Conservation (phyloP, 2,797 vertebrate genomes). For the Yasuhikotakia modesta region DNA sequence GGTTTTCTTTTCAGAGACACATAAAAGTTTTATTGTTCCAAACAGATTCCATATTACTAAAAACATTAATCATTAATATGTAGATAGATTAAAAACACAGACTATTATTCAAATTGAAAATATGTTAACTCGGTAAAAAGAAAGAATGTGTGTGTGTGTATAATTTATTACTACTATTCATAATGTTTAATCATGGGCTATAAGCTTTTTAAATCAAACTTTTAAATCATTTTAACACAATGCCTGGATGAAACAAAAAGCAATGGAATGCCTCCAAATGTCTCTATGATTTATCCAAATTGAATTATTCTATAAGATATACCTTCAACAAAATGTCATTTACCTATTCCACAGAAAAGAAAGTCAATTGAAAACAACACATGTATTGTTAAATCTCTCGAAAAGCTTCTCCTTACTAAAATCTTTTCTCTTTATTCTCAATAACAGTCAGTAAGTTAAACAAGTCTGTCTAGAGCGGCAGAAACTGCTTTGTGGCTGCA, state of each 20-base stretch:
- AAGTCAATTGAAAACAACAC: neutral
- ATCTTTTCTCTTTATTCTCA: neutral
- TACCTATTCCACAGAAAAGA: neutral
- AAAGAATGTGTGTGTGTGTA: neutral
- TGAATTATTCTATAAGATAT: neutral
- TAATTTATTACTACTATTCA: neutral
- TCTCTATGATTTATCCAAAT: neutral
- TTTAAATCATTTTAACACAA: neutral
- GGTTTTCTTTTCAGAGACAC: neutral
- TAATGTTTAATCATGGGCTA: neutral
- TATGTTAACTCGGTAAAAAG: neutral
- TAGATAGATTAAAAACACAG: neutral
- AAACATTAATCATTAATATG: constrained; percentile 26
- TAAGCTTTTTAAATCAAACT: neutral
- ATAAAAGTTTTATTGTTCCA: neutral
- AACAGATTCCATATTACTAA: constrained; percentile 15
- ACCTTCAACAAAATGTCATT: neutral
- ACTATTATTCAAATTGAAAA: neutral
- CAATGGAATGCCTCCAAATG: neutral
- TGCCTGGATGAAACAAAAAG: neutral
- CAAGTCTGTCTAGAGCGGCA: neutral
- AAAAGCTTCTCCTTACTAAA: neutral
- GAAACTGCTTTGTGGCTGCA: constrained; percentile 19
- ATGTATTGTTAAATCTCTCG: neutral
- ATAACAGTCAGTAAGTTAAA: neutral